Evolutionary conservation across 2,888 invertebrate genomes (phyloP).

Genomic region (Priocnemis perturbator): DNA sequence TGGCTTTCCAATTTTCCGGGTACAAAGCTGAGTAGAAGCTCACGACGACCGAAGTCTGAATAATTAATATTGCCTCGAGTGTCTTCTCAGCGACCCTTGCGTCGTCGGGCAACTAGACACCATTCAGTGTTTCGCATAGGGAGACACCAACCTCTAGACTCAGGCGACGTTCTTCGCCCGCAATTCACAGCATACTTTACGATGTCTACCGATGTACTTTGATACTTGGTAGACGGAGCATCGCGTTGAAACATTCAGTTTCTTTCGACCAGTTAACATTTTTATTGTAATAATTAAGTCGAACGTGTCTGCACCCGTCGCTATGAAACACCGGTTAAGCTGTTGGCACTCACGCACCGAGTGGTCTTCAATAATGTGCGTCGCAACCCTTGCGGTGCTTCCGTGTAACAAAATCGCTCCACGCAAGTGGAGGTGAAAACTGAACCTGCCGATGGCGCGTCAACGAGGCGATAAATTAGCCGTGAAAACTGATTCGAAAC

Average conservation of each 20-base stretch:
- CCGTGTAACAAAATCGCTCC: slow-evolving; percentile 31
- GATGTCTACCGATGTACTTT: too few species aligned
- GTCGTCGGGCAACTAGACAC: slow-evolving; percentile 40
- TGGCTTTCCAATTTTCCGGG: slow-evolving; percentile 52
- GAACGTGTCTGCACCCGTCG: too few species aligned
- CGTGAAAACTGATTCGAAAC: slow-evolving; percentile 14
- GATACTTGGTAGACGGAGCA: too few species aligned
- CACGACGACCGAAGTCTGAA: slow-evolving; percentile 51
- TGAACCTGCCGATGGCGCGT: neutral
- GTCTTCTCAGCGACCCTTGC: slow-evolving; percentile 51
- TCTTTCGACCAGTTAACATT: too few species aligned
- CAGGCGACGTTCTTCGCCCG: slow-evolving; percentile 5
- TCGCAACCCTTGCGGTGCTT: slow-evolving; percentile 16
- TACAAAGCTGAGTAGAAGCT: slow-evolving; percentile 52
- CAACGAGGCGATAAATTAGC: slow-evolving; percentile 3
- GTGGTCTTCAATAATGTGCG: slow-evolving; percentile 27
- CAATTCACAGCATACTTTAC: too few species aligned
- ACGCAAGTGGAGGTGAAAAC: slow-evolving; percentile 12
- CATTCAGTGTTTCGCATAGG: slow-evolving; percentile 37
- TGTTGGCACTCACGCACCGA: slow-evolving; percentile 13
- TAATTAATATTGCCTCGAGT: slow-evolving; percentile 55
- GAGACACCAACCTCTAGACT: slow-evolving; percentile 18
- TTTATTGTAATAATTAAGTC: too few species aligned
- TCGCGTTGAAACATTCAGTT: too few species aligned
- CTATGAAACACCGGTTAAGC: neutral